Percentiles rank a stretch among this genome's conserved stretches.
phyloP scores from a whole-genome alignment of 1,140 invertebrate genomes.

The Lepidurus arcticus region DNA sequence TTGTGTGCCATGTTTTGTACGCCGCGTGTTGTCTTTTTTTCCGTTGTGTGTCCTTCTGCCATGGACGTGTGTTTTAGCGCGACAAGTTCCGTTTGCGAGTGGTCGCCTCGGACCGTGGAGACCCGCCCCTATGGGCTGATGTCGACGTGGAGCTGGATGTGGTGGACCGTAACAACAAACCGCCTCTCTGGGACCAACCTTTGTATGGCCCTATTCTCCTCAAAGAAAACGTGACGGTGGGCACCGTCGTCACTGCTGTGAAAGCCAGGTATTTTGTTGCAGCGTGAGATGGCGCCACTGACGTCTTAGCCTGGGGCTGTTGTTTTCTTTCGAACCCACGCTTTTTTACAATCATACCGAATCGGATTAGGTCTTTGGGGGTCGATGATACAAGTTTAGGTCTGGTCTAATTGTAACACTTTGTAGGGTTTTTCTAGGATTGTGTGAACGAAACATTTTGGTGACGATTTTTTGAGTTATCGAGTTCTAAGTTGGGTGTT shows the following conservation, averaged over 20 bases:
- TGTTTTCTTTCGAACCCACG: no score
- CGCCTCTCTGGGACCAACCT: slow-evolving; percentile 86
- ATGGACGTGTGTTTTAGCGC: slow-evolving; percentile 60
- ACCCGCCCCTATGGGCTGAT: slow-evolving; percentile 77
- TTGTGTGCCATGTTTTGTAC: slow-evolving; percentile 21
- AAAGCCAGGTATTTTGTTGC: slow-evolving; percentile 90
- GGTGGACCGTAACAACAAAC: slow-evolving; percentile 96
- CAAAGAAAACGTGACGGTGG: slow-evolving; percentile 95
- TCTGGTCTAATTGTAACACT: no score
- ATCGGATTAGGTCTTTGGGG: no score
- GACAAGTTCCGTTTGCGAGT: slow-evolving; percentile 90
- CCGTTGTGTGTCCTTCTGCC: slow-evolving; percentile 40
- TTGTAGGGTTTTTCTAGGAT: no score
- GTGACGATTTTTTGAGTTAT: background rate
- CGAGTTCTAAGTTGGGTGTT: background rate
- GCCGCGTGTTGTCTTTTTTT: slow-evolving; percentile 16
- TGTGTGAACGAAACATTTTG: no score
- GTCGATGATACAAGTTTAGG: no score
- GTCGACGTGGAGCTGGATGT: slow-evolving; percentile 95
- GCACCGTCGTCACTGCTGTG: slow-evolving; percentile 90
- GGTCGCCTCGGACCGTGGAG: slow-evolving; percentile 84
- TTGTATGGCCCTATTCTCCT: slow-evolving; percentile 92
- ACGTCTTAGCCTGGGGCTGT: background rate
- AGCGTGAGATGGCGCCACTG: slow-evolving; percentile 27
- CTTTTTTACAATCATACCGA: no score